Percentiles rank a stretch among this genome's conserved stretches.
Conservation (phyloP, 2,113 vertebrate species). For the Bagarius yarrelli region DNA sequence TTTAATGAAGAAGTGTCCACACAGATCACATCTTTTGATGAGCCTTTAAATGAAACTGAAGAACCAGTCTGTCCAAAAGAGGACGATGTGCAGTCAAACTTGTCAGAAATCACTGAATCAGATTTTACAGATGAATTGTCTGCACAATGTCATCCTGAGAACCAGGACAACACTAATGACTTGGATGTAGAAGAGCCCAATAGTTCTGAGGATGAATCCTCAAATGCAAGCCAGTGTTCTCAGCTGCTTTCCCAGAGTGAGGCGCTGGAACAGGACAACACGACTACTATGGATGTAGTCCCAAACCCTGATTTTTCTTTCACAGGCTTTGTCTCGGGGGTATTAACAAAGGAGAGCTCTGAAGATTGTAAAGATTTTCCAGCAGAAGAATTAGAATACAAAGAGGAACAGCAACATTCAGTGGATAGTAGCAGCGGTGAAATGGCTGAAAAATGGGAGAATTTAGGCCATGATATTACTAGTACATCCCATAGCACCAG, state of each 20-base stretch:
- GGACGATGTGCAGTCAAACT: conserved; percentile 42
- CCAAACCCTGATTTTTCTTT: not conserved
- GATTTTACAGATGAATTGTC: conserved; percentile 49
- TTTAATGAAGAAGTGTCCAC: not conserved
- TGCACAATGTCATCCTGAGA: conserved; percentile 35
- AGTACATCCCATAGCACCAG: conserved; percentile 2
- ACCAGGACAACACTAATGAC: conserved; percentile 28
- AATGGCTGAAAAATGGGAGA: conserved; percentile 21
- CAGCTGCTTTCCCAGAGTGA: conserved; percentile 30
- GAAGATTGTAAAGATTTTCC: conserved; percentile 27
- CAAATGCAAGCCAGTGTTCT: conserved; percentile 51
- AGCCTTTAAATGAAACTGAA: not conserved
- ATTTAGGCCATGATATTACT: conserved; percentile 22
- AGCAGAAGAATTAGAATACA: conserved; percentile 45
- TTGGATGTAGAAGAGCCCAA: conserved; percentile 50
- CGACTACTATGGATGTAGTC: not conserved
- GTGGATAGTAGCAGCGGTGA: not conserved
- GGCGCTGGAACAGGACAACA: conserved; percentile 11
- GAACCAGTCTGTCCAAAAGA: conserved; percentile 36
- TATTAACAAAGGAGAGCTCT: conserved; percentile 2
- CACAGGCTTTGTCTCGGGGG: conserved; percentile 35
- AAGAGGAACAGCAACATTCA: conserved; percentile 29
- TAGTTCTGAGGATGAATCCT: conserved; percentile 57
- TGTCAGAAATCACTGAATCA: conserved; percentile 49
- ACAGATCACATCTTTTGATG: conserved; percentile 3